Conservation (phyloP, 2,797 vertebrate genomes). For the Tapera naevia region DNA sequence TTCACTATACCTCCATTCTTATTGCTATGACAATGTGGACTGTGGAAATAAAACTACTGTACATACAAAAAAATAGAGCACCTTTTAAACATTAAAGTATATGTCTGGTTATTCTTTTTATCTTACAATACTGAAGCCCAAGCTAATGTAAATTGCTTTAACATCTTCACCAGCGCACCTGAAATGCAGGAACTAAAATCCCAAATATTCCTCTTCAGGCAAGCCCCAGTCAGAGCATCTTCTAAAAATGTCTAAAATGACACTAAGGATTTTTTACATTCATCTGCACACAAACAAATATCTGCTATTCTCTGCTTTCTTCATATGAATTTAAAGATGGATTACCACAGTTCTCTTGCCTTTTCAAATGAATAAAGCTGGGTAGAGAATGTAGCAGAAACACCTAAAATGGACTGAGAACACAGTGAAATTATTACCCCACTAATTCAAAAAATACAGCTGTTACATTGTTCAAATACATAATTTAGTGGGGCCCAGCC, state of each 20-base stretch:
- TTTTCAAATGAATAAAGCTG: slow-evolving; percentile 51
- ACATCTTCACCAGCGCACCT: slow-evolving; percentile 64
- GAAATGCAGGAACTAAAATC: slow-evolving; percentile 57
- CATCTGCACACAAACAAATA: slow-evolving; percentile 75
- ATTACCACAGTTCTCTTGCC: slow-evolving; percentile 31
- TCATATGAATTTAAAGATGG: slow-evolving; percentile 55
- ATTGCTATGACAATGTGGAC: slow-evolving; percentile 94
- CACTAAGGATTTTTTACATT: slow-evolving; percentile 82
- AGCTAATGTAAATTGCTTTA: slow-evolving; percentile 68
- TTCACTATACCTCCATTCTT: slow-evolving; percentile 81
- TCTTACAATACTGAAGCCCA: slow-evolving; percentile 79
- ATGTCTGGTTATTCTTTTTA: slow-evolving; percentile 78
- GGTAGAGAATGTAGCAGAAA: slow-evolving; percentile 61
- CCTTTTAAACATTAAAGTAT: slow-evolving; percentile 87
- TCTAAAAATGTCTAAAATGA: slow-evolving; percentile 76
- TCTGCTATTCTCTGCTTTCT: slow-evolving; percentile 75
- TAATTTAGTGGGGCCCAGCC: not conserved
- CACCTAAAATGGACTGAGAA: slow-evolving; percentile 69
- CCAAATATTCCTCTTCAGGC: slow-evolving; percentile 60
- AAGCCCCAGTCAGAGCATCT: slow-evolving; percentile 54
- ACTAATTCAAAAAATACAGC: slow-evolving; percentile 43
- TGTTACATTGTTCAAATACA: not conserved
- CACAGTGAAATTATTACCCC: slow-evolving; percentile 70
- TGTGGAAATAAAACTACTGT: slow-evolving; percentile 88
- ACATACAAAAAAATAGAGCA: slow-evolving; percentile 88